Percentiles rank a stretch among this genome's conserved stretches.
Evolutionary conservation across 2,888 invertebrate genomes (phyloP).

Genomic region (Meta bourneti): DNA sequence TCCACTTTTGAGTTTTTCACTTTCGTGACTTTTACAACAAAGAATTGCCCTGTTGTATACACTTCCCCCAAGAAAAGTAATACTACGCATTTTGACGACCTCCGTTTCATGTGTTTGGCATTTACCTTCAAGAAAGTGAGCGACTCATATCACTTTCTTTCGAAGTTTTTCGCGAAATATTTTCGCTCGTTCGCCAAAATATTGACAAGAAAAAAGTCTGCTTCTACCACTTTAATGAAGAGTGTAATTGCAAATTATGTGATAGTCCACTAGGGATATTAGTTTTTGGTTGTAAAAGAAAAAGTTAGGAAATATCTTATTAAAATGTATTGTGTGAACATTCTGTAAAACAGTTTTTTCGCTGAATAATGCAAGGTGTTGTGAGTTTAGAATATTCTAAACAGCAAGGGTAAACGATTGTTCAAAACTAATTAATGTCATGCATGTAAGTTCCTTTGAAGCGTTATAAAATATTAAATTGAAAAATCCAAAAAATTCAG

Average conservation of each 20-base stretch:
- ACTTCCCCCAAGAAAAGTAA: too few relatives aligned
- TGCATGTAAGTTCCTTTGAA: not conserved
- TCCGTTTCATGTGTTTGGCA: too few relatives aligned
- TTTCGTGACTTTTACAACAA: too few relatives aligned
- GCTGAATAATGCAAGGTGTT: not conserved
- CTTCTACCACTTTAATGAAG: slow-evolving; percentile 17
- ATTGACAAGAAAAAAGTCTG: slow-evolving; percentile 3
- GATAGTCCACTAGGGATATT: not conserved
- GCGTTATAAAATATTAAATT: not conserved
- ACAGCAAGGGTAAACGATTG: slow-evolving; percentile 5
- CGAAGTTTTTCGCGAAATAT: not conserved
- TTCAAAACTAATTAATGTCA: slow-evolving; percentile 31
- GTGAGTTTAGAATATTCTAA: slow-evolving; percentile 11
- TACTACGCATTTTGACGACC: too few relatives aligned
- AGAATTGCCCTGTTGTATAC: too few relatives aligned
- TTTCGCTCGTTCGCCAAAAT: slow-evolving; percentile 4
- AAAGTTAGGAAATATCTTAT: slow-evolving; percentile 23
- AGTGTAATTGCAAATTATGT: slow-evolving; percentile 39
- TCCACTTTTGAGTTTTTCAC: too few relatives aligned
- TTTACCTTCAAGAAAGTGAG: too few relatives aligned
- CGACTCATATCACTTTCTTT: slow-evolving; percentile 23
- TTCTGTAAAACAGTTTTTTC: not conserved
- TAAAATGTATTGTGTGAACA: slow-evolving; percentile 7
- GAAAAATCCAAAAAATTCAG: not conserved
- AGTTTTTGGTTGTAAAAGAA: slow-evolving; percentile 2